Base-by-base conservation (phyloP, 1,140 invertebrate species). In the Antheraea pernyi region DNA sequence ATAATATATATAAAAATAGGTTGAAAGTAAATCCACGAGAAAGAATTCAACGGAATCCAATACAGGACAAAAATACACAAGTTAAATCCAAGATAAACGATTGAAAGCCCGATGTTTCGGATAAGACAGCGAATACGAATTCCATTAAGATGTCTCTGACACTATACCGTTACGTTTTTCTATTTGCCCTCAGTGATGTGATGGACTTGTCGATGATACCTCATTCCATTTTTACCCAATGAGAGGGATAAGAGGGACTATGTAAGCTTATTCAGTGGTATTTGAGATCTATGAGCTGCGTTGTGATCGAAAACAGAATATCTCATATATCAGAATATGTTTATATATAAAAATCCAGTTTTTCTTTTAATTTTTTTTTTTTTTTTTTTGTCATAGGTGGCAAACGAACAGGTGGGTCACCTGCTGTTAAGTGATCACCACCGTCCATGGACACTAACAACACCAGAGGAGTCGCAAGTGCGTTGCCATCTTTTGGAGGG, bases 101-200 rank as follows among this genome's bases (percentile, higher is more conserved):
- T 69, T 39, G 59, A 60, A 69, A 60, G 42, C 67, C 19, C 59
- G 63, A 69, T 73, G 68, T 73, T 73, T 69, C 60, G 22, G 59
- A 65, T 61, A 42, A 72, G 68, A 61, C 18, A 22, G 48, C 18
- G 39, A 61, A 72, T 65, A 63, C 59, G 71, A 69, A 73, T 73
- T 73, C 71, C 71, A 73, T 73, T 73, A 73, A 73, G 68, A 73
- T 73, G 71, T 73, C 71, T 63, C 16, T 73, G 71, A 63, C 71
- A 73, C 71, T 73, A 73, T 73, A 69, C 63, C 19, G 67, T 73
- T 66, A 73, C 66, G 62, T 73, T 73, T 73, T 73, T 73, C 71
- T 73, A 69, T 72, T 72, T 68, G 61, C 59, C 60, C 58, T 65
- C 18, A 73, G 71, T 69, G 71, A 63, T 62, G 71, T 68, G 66